Evolutionary conservation across 2,888 invertebrate species (phyloP).

Genomic region (Cheilosia variabilis): DNA sequence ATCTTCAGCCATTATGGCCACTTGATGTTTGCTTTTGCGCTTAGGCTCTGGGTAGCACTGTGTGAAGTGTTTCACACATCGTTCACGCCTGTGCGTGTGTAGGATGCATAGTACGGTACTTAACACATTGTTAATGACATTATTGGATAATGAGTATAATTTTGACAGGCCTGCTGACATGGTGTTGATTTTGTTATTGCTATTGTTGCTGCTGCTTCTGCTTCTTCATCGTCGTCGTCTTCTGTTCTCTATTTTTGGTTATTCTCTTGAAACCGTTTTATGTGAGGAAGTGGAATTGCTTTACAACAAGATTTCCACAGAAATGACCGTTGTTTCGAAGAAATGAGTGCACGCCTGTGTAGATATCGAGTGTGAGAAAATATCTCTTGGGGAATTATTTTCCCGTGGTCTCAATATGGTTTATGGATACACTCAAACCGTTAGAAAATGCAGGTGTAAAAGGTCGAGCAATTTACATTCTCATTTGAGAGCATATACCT

Average conservation of each 20-base stretch:
- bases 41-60: conserved; percentile 43
- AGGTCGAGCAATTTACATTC: too few relatives aligned
- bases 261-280: conserved; percentile 18
- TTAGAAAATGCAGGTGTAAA: too few relatives aligned
- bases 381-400: conserved; percentile 6
- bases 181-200: conserved; percentile 69
- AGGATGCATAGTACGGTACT: conserved; percentile 58
- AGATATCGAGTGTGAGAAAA: conserved; percentile 44
- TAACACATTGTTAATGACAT: conserved; percentile 65
- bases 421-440: too few relatives aligned
- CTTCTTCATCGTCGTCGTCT: conserved; percentile 13
- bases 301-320: conserved; percentile 24
- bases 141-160: conserved; percentile 74
- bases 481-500: too few relatives aligned
- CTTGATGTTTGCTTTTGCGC: conserved; percentile 73
- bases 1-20: conserved; percentile 58
- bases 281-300: conserved; percentile 3
- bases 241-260: conserved; percentile 15
- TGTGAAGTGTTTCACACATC: conserved; percentile 66
- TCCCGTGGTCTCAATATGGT: background rate
- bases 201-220: conserved; percentile 31
- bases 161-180: conserved; percentile 60
- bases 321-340: conserved; percentile 27
- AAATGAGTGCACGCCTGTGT: conserved; percentile 51
- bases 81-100: conserved; percentile 66